phyloP scores from a whole-genome alignment of 2,113 vertebrate genomes.

The Cepphus grylle region DNA sequence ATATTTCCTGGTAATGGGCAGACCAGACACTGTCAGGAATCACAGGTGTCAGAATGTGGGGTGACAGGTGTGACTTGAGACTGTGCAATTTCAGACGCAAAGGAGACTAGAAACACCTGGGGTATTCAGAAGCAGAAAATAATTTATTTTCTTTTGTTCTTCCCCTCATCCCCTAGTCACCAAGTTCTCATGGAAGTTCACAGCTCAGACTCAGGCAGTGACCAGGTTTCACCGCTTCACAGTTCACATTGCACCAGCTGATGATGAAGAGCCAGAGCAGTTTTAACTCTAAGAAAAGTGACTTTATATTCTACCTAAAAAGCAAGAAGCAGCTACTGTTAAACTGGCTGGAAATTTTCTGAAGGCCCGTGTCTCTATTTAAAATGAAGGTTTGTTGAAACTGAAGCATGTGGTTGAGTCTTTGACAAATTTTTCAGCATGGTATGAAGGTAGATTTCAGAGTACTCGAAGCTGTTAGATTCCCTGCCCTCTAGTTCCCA shows the following conservation, averaged over 20 bases:
- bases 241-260: background rate
- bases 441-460: background rate
- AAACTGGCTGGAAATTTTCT: background rate
- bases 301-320: background rate
- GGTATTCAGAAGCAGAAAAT: background rate
- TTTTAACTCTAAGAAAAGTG: background rate
- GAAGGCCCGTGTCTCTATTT: background rate
- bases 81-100: background rate
- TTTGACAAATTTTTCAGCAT: background rate
- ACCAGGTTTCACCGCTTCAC: background rate
- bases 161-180: background rate
- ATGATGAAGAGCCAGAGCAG: background rate
- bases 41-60: background rate
- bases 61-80: background rate
- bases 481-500: background rate
- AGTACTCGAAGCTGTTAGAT: background rate
- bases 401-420: background rate
- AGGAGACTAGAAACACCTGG: background rate
- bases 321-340: background rate
- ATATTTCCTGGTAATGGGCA: background rate
- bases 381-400: background rate
- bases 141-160: fast-evolving
- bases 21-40: background rate
- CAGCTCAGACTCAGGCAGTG: background rate
- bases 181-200: background rate